phyloP scores from a whole-genome alignment of 2,113 vertebrate species.

The Corythaeola cristata region DNA sequence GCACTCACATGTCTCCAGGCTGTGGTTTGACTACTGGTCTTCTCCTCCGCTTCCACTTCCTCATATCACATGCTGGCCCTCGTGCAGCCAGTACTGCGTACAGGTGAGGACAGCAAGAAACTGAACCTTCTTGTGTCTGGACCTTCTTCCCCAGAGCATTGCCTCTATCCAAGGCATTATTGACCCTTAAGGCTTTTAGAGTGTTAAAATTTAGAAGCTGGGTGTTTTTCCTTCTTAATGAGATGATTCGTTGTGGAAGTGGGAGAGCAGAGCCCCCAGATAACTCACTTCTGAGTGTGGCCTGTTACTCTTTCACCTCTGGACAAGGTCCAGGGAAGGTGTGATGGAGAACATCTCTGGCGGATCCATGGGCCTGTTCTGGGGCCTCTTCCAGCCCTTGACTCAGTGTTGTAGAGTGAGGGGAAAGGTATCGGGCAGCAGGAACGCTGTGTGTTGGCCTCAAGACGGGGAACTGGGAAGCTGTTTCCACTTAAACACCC shows the following conservation, averaged over 20 bases:
- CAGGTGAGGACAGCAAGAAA: accelerated
- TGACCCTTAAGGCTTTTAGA: background rate
- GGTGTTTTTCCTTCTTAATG: background rate
- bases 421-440: background rate
- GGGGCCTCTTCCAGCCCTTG: background rate
- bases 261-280: background rate
- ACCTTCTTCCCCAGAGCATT: background rate
- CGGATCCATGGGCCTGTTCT: background rate
- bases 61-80: accelerated
- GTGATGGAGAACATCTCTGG: background rate
- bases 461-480: background rate
- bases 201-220: background rate
- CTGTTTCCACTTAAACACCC: accelerated
- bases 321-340: background rate
- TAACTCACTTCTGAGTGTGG: background rate
- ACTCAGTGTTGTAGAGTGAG: background rate
- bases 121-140: accelerated
- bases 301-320: background rate
- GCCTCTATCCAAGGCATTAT: background rate
- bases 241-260: accelerated
- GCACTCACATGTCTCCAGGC: accelerated
- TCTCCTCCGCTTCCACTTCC: background rate
- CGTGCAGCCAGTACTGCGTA: accelerated
- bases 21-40: background rate
- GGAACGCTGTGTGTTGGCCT: background rate